A percentile compares a stretch with the other conserved stretches of the same genome.
These are phyloP conservation scores for Boloria selene DNA, from an alignment of 2,888 invertebrate species.

Conservation along the genomic window DNA sequence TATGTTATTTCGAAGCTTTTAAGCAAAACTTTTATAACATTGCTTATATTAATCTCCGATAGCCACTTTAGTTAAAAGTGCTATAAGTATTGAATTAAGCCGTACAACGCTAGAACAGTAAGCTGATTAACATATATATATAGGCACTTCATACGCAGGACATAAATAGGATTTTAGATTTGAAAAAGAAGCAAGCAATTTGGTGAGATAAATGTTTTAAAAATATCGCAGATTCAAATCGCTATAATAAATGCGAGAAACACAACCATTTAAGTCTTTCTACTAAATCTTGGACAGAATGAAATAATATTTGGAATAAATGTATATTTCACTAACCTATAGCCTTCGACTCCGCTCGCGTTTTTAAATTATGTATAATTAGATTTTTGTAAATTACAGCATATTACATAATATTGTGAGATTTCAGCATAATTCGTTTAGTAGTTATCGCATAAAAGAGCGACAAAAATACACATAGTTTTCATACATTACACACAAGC, in stretches of 20 bases:
- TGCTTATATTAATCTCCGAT: conserved; percentile 14
- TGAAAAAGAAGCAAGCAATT: conserved; percentile 7
- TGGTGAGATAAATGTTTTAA: conserved; percentile 18
- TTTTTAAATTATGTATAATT: no score
- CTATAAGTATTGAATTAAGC: conserved; percentile 21
- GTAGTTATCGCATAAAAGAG: no score
- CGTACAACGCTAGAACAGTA: conserved; percentile 19
- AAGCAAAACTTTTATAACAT: conserved; percentile 4
- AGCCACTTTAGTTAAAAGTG: conserved; percentile 15
- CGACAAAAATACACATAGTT: no score
- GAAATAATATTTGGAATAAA: no score
- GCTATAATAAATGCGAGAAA: background rate
- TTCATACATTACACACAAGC: no score
- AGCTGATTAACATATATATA: conserved; percentile 24
- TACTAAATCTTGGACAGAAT: no score
- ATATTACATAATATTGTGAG: no score
- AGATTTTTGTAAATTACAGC: no score
- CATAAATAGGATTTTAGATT: conserved; percentile 19
- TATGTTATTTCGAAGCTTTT: background rate
- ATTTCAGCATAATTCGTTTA: no score
- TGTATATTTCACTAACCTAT: no score
- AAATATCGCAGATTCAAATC: conserved; percentile 1
- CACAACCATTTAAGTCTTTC: no score
- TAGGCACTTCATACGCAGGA: conserved; percentile 17
- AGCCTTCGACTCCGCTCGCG: no score